phyloP scores from a whole-genome alignment of 2,888 invertebrate species.

The Epsilonema sp. region DNA sequence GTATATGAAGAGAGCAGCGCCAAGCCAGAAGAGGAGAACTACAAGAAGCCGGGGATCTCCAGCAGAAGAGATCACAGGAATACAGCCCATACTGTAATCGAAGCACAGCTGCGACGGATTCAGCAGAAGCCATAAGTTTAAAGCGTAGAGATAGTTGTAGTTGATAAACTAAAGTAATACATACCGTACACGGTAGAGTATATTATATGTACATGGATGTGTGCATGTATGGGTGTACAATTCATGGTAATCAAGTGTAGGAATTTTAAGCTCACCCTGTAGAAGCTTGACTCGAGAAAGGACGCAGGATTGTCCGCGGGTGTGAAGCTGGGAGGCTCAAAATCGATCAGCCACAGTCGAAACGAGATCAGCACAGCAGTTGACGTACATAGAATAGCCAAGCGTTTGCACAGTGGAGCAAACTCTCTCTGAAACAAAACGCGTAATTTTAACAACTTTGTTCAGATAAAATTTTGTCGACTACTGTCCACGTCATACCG shows the following conservation, averaged over 20 bases:
- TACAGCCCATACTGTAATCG: slow-evolving; percentile 93
- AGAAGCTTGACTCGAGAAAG: too few relatives aligned
- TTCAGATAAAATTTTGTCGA: too few relatives aligned
- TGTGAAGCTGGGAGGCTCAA: slow-evolving; percentile 55
- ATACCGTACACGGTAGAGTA: too few relatives aligned
- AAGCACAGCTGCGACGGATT: slow-evolving; percentile 86
- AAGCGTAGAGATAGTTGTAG: slow-evolving; percentile 64
- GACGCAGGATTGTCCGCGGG: slow-evolving; percentile 76
- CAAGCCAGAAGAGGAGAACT: slow-evolving; percentile 38
- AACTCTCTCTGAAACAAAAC: too few relatives aligned
- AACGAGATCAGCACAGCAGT: not conserved
- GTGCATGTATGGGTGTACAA: too few relatives aligned
- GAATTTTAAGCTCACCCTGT: too few relatives aligned
- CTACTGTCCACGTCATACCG: too few relatives aligned
- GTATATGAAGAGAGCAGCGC: not conserved
- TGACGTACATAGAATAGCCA: too few relatives aligned
- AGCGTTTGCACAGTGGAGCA: too few relatives aligned
- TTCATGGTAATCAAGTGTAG: too few relatives aligned
- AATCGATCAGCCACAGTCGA: slow-evolving; percentile 57
- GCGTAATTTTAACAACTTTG: too few relatives aligned
- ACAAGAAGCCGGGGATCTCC: slow-evolving; percentile 41
- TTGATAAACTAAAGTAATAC: slow-evolving; percentile 43
- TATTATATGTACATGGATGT: too few relatives aligned
- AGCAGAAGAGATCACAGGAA: slow-evolving; percentile 50
- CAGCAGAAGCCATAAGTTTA: slow-evolving; percentile 59